Evolutionary conservation across 2,797 vertebrate species (phyloP), one percentile per base, ranked within the genome.

Genomic region (Staurois parvus): DNA sequence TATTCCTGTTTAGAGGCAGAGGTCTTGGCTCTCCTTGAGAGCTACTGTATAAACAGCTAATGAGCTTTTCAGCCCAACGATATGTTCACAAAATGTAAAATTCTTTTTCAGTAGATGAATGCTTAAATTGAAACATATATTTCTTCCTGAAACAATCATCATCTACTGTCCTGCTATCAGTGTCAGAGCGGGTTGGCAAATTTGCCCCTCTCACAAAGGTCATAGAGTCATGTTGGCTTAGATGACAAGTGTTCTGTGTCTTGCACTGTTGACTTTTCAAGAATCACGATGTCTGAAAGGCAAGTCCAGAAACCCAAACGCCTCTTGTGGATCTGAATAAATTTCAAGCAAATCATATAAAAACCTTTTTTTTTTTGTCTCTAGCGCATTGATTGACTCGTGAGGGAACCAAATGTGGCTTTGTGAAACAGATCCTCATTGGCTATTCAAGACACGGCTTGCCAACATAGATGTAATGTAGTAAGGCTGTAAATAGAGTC

Each of bases 401-500:
- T 26, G 30, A n/a, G 76, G 19, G 26, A 7, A 45, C 11, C 3
- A 12, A 12, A 68, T 68, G 45, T 26, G 7, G 8, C 26, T 26
- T 30, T 13, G 66, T 48, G 64, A 48, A 48, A 52, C 21, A 24
- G 66, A 32, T 45, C 42, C 84, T 75, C 77, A 68, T 69, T 70
- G 72, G 29, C 52, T 48, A 76, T 80, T 85, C 84, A 68, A 72
- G 34, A 45, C 29, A 48, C 13, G 67, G 28, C 76, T 28, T 30
- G 30, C 17, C 72, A 77, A 45, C 66, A 59, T 64, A 34, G 26
- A 42, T 48, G 45, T 59, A 56, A 81, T 66, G 37, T 64, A 68
- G 37, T 34, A 79, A 72, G 56, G 56, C 24, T 32, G 52, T 59
- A 52, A 70, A 73, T 29, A 73, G 68, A 73, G 84, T 40, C n/a